Conservation (phyloP, 2,113 vertebrate species). For the Sminthopsis crassicaudata region DNA sequence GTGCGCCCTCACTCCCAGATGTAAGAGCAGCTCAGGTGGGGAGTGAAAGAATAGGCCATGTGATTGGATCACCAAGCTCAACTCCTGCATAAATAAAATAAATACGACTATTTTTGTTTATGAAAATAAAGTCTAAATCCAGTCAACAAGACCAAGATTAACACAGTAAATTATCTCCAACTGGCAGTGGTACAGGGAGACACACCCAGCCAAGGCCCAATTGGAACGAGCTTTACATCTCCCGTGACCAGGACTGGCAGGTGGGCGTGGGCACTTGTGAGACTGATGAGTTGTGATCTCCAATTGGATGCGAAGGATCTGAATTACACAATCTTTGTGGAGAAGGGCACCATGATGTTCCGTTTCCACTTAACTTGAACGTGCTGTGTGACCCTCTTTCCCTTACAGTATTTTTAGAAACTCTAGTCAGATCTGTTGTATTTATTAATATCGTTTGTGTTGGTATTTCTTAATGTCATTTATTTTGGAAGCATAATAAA, state of each 20-base stretch:
- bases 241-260: too few relatives aligned
- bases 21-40: background rate
- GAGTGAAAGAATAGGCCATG: background rate
- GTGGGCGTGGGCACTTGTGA: background rate
- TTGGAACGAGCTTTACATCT: background rate
- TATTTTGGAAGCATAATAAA: background rate
- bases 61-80: background rate
- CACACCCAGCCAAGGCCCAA: background rate
- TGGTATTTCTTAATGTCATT: background rate
- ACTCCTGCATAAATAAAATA: background rate
- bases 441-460: too few relatives aligned
- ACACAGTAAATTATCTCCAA: background rate
- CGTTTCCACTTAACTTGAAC: background rate
- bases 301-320: background rate
- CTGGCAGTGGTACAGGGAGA: background rate
- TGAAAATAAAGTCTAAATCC: background rate
- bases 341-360: background rate
- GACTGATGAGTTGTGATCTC: background rate
- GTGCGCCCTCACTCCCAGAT: background rate
- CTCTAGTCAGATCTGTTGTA: background rate
- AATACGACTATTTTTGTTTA: background rate
- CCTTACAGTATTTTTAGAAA: background rate
- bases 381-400: too few relatives aligned
- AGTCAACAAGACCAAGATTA: background rate
- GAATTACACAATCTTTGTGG: background rate